phyloP scores from a whole-genome alignment of 2,888 invertebrate genomes.

The Melinaea menophilus region DNA sequence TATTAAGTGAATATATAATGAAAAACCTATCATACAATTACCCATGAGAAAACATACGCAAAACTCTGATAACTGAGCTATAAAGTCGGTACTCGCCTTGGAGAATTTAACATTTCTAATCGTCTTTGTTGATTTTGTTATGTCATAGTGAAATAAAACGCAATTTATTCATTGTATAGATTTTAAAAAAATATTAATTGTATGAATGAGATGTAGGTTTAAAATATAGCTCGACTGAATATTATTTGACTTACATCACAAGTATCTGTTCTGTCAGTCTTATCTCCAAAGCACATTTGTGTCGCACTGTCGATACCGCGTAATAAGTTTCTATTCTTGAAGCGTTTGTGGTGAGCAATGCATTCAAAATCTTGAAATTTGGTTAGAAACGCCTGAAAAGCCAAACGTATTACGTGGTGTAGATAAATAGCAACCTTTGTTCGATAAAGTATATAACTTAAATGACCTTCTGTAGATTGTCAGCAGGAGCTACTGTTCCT shows the following conservation, averaged over 20 bases:
- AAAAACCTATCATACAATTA: background rate
- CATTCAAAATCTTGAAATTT: constrained; percentile 46
- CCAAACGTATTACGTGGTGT: background rate
- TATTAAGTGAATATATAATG: background rate
- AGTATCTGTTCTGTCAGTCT: constrained; percentile 46
- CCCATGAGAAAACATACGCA: background rate
- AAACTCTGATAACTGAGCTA: no score
- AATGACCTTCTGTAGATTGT: constrained; percentile 50
- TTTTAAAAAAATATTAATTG: background rate
- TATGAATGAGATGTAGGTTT: background rate
- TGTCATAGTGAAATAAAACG: no score
- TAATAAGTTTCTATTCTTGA: constrained; percentile 32
- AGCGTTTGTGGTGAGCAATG: constrained; percentile 28
- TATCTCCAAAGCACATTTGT: constrained; percentile 56
- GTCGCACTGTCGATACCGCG: constrained; percentile 42
- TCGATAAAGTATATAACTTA: background rate
- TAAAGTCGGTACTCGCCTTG: no score
- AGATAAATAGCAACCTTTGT: background rate
- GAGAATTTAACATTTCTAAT: no score
- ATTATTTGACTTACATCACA: constrained; percentile 44
- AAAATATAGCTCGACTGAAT: no score
- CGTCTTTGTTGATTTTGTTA: no score
- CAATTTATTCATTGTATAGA: no score
- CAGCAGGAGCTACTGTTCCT: constrained; percentile 31
- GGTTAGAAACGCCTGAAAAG: constrained; percentile 43